A percentile compares a stretch with the other conserved stretches of the same genome.
Conservation (phyloP, 2,797 vertebrate species). For the Cirrhinus mrigala region DNA sequence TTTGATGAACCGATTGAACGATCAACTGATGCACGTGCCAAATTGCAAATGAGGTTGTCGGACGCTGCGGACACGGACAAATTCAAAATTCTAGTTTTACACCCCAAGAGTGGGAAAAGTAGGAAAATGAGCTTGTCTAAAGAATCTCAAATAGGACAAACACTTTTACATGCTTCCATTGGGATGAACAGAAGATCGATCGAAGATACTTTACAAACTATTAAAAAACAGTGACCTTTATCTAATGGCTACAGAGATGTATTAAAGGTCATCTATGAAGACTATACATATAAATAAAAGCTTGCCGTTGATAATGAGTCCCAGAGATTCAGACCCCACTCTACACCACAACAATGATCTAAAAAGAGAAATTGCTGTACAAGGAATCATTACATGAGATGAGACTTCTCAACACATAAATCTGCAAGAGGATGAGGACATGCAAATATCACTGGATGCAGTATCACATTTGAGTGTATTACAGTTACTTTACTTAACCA, state of each 20-base stretch:
- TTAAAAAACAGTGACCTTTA: constrained; percentile 77
- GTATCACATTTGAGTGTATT: not conserved
- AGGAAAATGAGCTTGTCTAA: constrained; percentile 51
- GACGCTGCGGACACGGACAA: not conserved
- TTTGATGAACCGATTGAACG: constrained; percentile 26
- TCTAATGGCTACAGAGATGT: constrained; percentile 65
- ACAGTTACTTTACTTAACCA: constrained; percentile 24
- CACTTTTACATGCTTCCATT: constrained; percentile 40
- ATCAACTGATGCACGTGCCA: constrained; percentile 31
- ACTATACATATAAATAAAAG: constrained; percentile 59
- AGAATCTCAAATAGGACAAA: constrained; percentile 48
- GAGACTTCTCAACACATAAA: constrained; percentile 10
- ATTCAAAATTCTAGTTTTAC: not conserved
- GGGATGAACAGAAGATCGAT: constrained; percentile 66
- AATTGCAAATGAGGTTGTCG: constrained; percentile 28
- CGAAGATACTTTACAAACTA: constrained; percentile 58
- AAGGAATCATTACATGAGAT: constrained; percentile 38
- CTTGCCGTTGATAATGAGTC: constrained; percentile 18
- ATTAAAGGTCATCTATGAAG: constrained; percentile 66
- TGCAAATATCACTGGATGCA: not conserved
- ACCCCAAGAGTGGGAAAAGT: constrained; percentile 23
- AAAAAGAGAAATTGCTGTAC: constrained; percentile 5
- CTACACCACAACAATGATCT: constrained; percentile 31
- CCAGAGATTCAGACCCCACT: not conserved
- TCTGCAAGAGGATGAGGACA: not conserved